Percentiles rank a stretch among this genome's conserved stretches.
Conservation (phyloP, 2,888 invertebrate species). For the Oithona nana region DNA sequence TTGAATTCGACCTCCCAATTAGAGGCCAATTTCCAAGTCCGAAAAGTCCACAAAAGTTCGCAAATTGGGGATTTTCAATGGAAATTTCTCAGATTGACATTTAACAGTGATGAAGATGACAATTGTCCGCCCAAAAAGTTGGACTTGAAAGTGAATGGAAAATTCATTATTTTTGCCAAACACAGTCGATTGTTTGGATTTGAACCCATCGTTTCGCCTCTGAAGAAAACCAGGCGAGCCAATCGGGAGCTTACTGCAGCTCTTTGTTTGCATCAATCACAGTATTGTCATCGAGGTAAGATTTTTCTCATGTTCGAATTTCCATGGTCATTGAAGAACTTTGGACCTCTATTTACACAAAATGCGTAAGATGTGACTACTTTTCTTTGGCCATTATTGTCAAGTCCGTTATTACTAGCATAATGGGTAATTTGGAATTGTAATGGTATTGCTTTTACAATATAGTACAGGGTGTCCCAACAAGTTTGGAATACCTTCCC, state of each 20-base stretch:
- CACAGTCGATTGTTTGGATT: neutral
- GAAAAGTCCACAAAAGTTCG: neutral
- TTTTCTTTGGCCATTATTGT: too few species aligned
- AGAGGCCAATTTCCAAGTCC: neutral
- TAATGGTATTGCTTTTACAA: too few species aligned
- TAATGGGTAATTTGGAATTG: too few species aligned
- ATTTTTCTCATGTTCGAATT: too few species aligned
- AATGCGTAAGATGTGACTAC: too few species aligned
- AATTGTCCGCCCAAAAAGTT: neutral
- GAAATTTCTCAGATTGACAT: neutral
- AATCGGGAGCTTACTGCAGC: neutral
- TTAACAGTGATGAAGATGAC: neutral
- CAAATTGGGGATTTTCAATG: neutral
- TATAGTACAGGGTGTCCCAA: too few species aligned
- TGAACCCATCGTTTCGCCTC: neutral
- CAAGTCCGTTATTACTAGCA: too few species aligned
- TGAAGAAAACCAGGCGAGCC: neutral
- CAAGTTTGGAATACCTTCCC: too few species aligned
- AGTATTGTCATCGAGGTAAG: neutral
- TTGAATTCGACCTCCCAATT: neutral
- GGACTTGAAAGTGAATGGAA: neutral
- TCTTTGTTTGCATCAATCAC: neutral
- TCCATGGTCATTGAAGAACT: too few species aligned
- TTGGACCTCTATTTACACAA: too few species aligned
- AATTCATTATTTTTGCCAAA: neutral